phyloP scores from a whole-genome alignment of 2,113 vertebrate species.

The Microtus montanus region DNA sequence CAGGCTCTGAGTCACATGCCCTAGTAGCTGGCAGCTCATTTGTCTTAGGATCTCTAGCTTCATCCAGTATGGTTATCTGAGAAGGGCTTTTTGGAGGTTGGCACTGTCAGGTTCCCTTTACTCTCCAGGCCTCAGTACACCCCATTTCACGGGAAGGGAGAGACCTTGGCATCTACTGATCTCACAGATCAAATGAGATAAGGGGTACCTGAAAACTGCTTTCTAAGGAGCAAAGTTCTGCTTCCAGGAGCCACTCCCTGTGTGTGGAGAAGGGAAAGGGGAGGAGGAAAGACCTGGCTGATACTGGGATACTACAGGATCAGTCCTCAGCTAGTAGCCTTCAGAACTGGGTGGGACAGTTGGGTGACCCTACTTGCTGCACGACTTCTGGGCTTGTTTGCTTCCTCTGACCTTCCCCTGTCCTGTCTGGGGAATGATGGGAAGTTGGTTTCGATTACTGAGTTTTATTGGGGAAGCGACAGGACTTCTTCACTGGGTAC shows the following conservation, averaged over 20 bases:
- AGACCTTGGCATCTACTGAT: conserved; percentile 15
- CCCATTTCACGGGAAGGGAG: not conserved
- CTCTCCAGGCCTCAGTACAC: conserved; percentile 11
- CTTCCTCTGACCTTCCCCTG: not conserved
- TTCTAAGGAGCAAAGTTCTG: conserved; percentile 67
- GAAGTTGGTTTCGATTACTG: conserved; percentile 38
- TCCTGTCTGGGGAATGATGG: not conserved
- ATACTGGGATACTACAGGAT: rapidly evolving
- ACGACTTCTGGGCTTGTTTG: not conserved
- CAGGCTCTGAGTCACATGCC: not conserved
- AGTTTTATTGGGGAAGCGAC: not conserved
- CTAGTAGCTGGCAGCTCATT: not conserved
- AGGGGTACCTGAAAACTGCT: not conserved
- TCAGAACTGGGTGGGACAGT: not conserved
- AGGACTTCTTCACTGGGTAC: not conserved
- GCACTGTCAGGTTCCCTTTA: not conserved
- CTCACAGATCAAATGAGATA: conserved; percentile 41
- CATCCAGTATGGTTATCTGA: not conserved
- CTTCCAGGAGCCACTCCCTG: conserved; percentile 42
- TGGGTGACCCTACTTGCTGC: not conserved
- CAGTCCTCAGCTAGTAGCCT: not conserved
- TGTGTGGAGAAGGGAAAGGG: not conserved
- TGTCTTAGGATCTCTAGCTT: not conserved
- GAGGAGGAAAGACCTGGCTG: not conserved
- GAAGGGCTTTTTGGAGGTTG: not conserved